A percentile compares a stretch with the other conserved stretches of the same genome.
Evolutionary conservation across 2,888 invertebrate species (phyloP).

Genomic region (Zelleria hepariella): DNA sequence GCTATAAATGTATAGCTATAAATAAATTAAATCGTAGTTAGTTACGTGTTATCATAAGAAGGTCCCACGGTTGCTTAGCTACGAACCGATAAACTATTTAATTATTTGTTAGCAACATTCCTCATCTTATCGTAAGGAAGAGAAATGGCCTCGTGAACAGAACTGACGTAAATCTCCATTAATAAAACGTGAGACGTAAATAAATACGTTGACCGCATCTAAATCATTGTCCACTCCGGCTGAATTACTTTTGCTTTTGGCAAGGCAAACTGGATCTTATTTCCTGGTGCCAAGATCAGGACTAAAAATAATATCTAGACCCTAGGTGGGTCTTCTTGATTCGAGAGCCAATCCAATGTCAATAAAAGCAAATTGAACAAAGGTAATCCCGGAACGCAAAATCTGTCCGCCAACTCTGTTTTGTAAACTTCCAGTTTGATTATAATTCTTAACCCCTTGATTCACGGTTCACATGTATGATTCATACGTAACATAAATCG

Average conservation of each 20-base stretch:
- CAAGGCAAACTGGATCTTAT: neutral
- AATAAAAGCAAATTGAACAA: neutral
- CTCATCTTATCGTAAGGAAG: constrained; percentile 1
- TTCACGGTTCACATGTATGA: no score
- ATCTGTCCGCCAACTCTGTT: neutral
- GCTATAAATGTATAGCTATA: neutral
- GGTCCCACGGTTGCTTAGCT: neutral
- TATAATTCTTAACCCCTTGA: no score
- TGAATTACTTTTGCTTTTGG: neutral
- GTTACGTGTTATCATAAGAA: neutral
- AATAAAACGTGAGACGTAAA: constrained; percentile 15
- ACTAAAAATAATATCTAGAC: neutral
- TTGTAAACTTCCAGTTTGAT: no score
- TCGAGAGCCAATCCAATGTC: neutral
- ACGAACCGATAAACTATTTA: neutral
- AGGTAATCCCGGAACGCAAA: neutral
- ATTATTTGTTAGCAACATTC: constrained; percentile 15
- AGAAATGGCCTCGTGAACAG: constrained; percentile 7
- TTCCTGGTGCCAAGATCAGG: neutral
- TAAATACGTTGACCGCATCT: constrained; percentile 16
- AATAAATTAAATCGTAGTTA: neutral
- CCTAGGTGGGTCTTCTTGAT: neutral
- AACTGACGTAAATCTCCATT: constrained; percentile 24
- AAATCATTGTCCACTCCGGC: constrained; percentile 17
- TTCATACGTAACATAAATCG: no score